phyloP scores from a whole-genome alignment of 2,113 vertebrate genomes.

The Ursus arctos region DNA sequence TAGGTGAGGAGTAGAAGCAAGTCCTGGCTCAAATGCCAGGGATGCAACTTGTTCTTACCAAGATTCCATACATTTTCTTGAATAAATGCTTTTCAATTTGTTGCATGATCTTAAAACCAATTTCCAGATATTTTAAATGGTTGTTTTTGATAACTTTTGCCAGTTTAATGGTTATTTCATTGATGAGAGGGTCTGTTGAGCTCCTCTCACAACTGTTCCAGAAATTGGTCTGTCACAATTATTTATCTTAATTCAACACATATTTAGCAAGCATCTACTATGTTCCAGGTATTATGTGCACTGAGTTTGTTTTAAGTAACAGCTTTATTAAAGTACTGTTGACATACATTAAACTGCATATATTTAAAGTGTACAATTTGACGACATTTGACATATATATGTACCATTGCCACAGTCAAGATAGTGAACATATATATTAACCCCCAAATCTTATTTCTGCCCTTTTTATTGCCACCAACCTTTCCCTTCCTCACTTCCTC shows the following conservation, averaged over 20 bases:
- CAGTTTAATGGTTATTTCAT: slow-evolving; percentile 5
- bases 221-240: neutral
- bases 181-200: neutral
- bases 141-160: neutral
- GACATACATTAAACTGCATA: slow-evolving; percentile 17
- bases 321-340: slow-evolving; percentile 8
- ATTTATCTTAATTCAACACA: slow-evolving; percentile 19
- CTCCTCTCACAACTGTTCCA: neutral
- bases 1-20: neutral
- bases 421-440: neutral
- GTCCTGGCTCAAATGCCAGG: neutral
- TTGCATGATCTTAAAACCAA: slow-evolving; percentile 2
- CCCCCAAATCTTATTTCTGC: neutral
- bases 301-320: slow-evolving; percentile 32
- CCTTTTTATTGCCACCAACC: neutral
- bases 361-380: neutral
- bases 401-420: neutral
- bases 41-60: slow-evolving; percentile 2
- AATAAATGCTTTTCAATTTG: slow-evolving; percentile 1
- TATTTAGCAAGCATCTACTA: neutral
- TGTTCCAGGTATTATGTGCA: neutral
- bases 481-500: neutral
- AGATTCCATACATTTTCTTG: neutral
- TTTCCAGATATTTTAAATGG: neutral
- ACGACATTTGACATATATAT: neutral